Evolutionary conservation across 2,113 vertebrate genomes (phyloP).

Genomic region (Atrichornis clamosus): DNA sequence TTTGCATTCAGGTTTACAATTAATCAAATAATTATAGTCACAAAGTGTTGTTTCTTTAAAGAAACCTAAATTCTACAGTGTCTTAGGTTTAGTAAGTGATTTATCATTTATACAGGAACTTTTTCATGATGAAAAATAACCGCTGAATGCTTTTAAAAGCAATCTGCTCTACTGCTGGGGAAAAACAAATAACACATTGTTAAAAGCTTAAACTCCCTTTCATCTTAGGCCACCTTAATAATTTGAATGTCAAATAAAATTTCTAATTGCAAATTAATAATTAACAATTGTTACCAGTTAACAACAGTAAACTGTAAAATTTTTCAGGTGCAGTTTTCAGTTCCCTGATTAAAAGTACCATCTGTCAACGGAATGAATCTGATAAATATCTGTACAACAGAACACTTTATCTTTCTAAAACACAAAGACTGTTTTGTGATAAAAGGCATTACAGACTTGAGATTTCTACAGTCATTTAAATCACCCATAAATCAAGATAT

Average conservation of each 20-base stretch:
- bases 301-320: background rate
- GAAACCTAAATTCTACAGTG: background rate
- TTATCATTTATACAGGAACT: background rate
- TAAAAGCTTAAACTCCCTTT: slow-evolving; percentile 41
- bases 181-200: slow-evolving; percentile 39
- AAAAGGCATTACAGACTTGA: background rate
- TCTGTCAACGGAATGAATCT: background rate
- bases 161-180: slow-evolving; percentile 10
- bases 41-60: background rate
- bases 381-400: background rate
- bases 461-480: background rate
- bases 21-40: background rate
- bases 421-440: background rate
- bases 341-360: background rate
- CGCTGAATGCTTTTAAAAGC: background rate
- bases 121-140: background rate
- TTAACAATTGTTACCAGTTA: slow-evolving; percentile 14
- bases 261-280: slow-evolving; percentile 29
- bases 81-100: background rate
- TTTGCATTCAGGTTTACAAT: background rate
- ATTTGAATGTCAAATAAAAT: background rate
- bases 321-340: background rate
- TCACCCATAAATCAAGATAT: background rate
- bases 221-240: background rate
- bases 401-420: slow-evolving; percentile 4